Base-by-base conservation (phyloP, 2,113 vertebrate species). In the Anseranas semipalmata region DNA sequence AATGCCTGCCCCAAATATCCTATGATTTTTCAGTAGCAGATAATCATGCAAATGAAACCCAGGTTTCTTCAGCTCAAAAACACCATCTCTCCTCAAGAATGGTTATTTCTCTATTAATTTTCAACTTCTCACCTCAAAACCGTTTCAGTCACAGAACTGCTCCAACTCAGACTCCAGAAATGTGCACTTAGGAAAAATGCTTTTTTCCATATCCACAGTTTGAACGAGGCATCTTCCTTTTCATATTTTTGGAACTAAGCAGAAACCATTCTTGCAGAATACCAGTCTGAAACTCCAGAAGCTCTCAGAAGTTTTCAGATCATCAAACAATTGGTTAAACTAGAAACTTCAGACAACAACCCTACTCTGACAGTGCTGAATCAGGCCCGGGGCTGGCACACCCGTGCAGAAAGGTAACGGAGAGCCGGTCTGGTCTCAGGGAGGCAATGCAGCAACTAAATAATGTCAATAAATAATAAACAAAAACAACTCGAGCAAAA, bases 81-180 rank as follows among this genome's bases (percentile, higher is more conserved):
- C 35, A 65, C 30, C 15, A 43, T 28, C 25, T 76, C 70, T 60
- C 37, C 43, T 89, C 86, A 50, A 37, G 8, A 75, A 63, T 17
- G 41, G 24, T 52, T 74, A 67, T 56, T 71, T 53, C 1, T 1
- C 32, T 22, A 12, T 18, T 73, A 27, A n/a, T 86, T 89, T 92
- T 82, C 80, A 91, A 32, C 53, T 91, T 76, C 74, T 89, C 71
- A 70, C 48, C 48, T 78, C 86, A 71, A 65, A 90, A 86, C 50
- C 12, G 0, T 28, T 78, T 78, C 73, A 76, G 70, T 52, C 73
- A 63, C 77, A 76, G 28, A 89, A 68, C 45, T 9, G 8, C 80
- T 94, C 24, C 50, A 72, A 65, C 30, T 90, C 39, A 86, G 53
- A 18, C 77, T 91, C 66, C 45, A 81, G 81, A 96, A 84, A 92